Conservation (phyloP, 53 echinoderm and acorn worm genomes). For the Holothuria scabra region DNA sequence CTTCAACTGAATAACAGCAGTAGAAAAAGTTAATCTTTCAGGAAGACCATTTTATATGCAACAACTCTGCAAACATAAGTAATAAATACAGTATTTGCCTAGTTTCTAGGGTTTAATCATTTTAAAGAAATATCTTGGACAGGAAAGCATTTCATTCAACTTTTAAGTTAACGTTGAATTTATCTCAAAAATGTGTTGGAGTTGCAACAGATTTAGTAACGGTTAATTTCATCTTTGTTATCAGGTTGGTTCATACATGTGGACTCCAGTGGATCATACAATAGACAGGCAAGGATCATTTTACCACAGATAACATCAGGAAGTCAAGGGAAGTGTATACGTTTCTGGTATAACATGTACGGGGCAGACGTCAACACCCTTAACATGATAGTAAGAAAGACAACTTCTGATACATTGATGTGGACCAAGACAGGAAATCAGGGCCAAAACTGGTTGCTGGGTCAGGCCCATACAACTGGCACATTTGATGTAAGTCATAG, state of each 20-base stretch:
- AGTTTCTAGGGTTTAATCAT: too few relatives aligned
- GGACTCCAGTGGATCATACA: slow-evolving; percentile 6
- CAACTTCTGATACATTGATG: neutral
- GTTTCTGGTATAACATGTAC: slow-evolving; percentile 51
- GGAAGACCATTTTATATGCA: too few relatives aligned
- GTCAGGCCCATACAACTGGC: slow-evolving; percentile 32
- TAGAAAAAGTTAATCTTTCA: too few relatives aligned
- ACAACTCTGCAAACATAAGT: too few relatives aligned
- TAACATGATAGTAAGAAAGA: slow-evolving; percentile 10
- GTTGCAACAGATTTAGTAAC: too few relatives aligned
- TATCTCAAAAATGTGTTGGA: too few relatives aligned
- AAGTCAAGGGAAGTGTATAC: slow-evolving; percentile 31
- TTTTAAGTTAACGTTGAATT: too few relatives aligned
- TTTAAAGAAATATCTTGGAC: too few relatives aligned
- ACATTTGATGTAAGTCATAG: neutral
- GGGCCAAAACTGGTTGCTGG: slow-evolving; percentile 18
- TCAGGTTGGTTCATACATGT: slow-evolving; percentile 22
- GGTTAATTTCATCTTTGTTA: neutral
- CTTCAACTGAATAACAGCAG: too few relatives aligned
- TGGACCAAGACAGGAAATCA: slow-evolving; percentile 43
- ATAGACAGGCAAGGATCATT: neutral
- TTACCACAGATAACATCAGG: slow-evolving; percentile 15
- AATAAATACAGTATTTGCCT: too few relatives aligned
- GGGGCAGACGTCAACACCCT: slow-evolving; percentile 38
- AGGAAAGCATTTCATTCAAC: too few relatives aligned